These are phyloP conservation scores for Drepana falcataria DNA, from an alignment of 2,888 invertebrate genomes.

Conservation along the genomic window DNA sequence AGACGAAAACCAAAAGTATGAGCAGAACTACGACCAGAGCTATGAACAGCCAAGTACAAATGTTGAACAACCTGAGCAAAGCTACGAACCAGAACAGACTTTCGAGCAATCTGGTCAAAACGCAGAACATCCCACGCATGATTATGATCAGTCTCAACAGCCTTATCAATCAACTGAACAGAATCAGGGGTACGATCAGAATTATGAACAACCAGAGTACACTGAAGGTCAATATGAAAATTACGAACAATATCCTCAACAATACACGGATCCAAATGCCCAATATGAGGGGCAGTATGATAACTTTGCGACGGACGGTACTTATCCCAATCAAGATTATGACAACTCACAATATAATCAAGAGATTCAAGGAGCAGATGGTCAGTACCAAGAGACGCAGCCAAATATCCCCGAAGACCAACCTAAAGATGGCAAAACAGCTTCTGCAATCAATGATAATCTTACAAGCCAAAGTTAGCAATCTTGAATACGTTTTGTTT, in stretches of 20 bases:
- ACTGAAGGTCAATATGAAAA: slow-evolving; percentile 51
- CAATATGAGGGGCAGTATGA: slow-evolving; percentile 49
- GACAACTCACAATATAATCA: slow-evolving; percentile 42
- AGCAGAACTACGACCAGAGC: neutral
- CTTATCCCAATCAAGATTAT: slow-evolving; percentile 45
- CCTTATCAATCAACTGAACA: slow-evolving; percentile 16
- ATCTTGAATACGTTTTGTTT: slow-evolving; percentile 25
- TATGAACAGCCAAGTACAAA: slow-evolving; percentile 9
- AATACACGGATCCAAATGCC: slow-evolving; percentile 45
- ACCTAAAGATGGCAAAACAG: slow-evolving; percentile 27
- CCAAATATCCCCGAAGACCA: slow-evolving; percentile 11
- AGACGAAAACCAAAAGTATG: slow-evolving; percentile 22
- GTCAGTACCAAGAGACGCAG: slow-evolving; percentile 18
- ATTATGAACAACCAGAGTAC: slow-evolving; percentile 45
- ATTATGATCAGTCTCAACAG: slow-evolving; percentile 33
- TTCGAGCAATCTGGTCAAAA: slow-evolving; percentile 35
- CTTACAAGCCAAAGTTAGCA: slow-evolving; percentile 60
- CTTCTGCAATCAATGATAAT: slow-evolving; percentile 39
- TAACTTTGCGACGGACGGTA: slow-evolving; percentile 45
- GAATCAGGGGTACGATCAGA: slow-evolving; percentile 25
- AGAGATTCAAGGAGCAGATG: slow-evolving; percentile 23
- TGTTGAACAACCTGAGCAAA: slow-evolving; percentile 27
- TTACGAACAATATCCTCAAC: slow-evolving; percentile 50
- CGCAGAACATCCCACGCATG: slow-evolving; percentile 7
- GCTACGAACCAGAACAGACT: slow-evolving; percentile 29